Evolutionary conservation across 2,888 invertebrate genomes (phyloP), one percentile per base, ranked within the genome.

Genomic region (Piscicola geometra): DNA sequence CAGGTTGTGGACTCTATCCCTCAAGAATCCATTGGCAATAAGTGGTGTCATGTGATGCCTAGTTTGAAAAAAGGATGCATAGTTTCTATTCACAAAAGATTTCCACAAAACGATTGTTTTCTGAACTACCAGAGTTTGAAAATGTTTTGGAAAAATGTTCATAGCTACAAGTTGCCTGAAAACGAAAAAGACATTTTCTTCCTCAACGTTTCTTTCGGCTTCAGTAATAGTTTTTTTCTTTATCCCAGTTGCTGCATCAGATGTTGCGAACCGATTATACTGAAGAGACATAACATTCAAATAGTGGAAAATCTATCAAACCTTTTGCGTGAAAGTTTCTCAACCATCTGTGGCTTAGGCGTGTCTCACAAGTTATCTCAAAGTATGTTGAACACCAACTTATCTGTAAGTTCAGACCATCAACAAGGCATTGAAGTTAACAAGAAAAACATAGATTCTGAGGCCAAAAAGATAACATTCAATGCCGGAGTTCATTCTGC

Each of bases 171-270:
- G n/a, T 56, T 56, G 25, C 60, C 60, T 15, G 60, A 56, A 25
- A 56, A 25, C n/a, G 60, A 56, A 56, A 56, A 56, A 56, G 21
- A 9, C 5, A 56, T 56, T 25, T 56, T 56, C 25, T 56, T 56
- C n/a, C 3, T 56, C n/a, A 56, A 56, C 60, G 5, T 56, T 25
- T 56, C 60, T 56, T 56, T 56, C n/a, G 60, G 60, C 3, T 56
- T 56, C 25, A 56, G 60, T 21, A 56, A 56, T 18, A 56, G 25
- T 21, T 56, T 25, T 56, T 56, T 56, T 56, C 25, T 56, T 3
- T 56, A 56, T 21, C 60, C 60, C 25, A 56, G 60, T 56, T 56
- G 60, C n/a, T 56, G 60, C n/a, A 56, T 56, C 25, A 56, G 60
- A 56, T 56, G 5, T 21, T 3, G 25, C n/a, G 60, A 56, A 25